Conservation (phyloP, 2,888 invertebrate genomes). For the Apamea monoglypha region DNA sequence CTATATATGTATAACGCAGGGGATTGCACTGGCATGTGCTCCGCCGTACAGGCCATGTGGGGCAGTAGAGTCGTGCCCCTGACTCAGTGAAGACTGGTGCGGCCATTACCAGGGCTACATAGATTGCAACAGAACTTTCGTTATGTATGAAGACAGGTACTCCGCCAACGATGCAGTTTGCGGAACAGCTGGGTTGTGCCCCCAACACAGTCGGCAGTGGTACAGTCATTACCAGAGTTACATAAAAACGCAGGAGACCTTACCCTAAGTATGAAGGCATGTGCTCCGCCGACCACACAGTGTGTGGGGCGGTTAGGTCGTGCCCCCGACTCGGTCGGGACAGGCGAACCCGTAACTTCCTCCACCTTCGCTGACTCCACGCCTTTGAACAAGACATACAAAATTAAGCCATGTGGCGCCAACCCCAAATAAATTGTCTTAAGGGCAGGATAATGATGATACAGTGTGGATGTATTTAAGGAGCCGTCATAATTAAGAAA, state of each 20-base stretch:
- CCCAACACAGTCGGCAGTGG: background rate
- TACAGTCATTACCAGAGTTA: constrained; percentile 1
- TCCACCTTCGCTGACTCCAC: constrained; percentile 73
- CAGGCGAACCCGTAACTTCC: constrained; percentile 62
- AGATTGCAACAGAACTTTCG: constrained; percentile 59
- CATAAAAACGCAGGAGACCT: constrained; percentile 10
- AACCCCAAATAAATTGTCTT: no score
- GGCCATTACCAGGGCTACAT: constrained; percentile 6
- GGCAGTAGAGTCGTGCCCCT: constrained; percentile 42
- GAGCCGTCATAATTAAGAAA: background rate
- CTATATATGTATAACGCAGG: background rate
- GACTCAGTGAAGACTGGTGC: constrained; percentile 32
- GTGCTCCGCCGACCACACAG: constrained; percentile 86
- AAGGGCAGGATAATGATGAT: background rate
- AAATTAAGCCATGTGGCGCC: background rate
- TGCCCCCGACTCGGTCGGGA: constrained; percentile 62
- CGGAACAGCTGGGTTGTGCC: background rate
- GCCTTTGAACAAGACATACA: constrained; percentile 66
- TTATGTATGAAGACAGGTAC: constrained; percentile 85
- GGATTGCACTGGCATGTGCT: constrained; percentile 80
- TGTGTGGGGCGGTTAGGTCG: constrained; percentile 62
- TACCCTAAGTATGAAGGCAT: constrained; percentile 86
- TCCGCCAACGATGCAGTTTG: constrained; percentile 78
- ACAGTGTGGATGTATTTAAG: background rate
- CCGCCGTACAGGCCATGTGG: constrained; percentile 73